Evolutionary conservation across 1,140 invertebrate genomes (phyloP), one percentile per base, ranked within the genome.

Genomic region (Dryas iulia): DNA sequence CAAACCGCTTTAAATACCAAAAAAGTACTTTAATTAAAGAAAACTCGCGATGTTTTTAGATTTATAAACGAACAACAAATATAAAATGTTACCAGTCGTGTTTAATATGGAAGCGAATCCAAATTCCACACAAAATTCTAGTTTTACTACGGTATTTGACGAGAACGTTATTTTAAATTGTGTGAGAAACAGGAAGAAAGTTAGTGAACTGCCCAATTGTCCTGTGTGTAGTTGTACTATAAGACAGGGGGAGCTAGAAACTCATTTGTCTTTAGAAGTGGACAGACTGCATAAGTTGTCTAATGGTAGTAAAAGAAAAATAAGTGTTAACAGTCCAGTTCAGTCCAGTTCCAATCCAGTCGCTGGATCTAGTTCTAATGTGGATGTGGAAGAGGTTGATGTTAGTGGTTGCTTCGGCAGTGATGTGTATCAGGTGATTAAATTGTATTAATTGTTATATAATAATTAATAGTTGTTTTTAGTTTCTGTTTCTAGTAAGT

Each of bases 191-290:
- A 73, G 92, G n/a, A 91, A 90, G 62, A 92, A 91, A 78, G 88
- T 89, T 7, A 78, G 75, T 0, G 92, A 91, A 68, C 65, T 87
- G 3, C 83, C 89, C 0, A 89, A 86, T 68, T 92, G 92, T 76
- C 92, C 92, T 0, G 87, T 92, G 0, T 92, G 92, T 64, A 90
- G 89, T 53, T 92, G 92, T 73, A 92, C 92, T 0, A 81, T 92
- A 26, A 56, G 91, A 5, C 82, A 89, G 2, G 86, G 86, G 0
- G 92, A 92, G 66, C 73, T 92, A 7, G 89, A 91, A 10, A 73
- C 74, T 7, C 92, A 92, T 74, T 78, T 92, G 14, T 47, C 78
- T 12, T 71, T 92, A 25, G 91, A 92, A 78, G 74, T 92, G 31
- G 90, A 92, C n/a, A 79, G 86, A 25, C 59, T 92, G 12, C 80